These are phyloP conservation scores for Sebastes aleutianus DNA, from an alignment of 2,797 vertebrate genomes.

Conservation along the genomic window DNA sequence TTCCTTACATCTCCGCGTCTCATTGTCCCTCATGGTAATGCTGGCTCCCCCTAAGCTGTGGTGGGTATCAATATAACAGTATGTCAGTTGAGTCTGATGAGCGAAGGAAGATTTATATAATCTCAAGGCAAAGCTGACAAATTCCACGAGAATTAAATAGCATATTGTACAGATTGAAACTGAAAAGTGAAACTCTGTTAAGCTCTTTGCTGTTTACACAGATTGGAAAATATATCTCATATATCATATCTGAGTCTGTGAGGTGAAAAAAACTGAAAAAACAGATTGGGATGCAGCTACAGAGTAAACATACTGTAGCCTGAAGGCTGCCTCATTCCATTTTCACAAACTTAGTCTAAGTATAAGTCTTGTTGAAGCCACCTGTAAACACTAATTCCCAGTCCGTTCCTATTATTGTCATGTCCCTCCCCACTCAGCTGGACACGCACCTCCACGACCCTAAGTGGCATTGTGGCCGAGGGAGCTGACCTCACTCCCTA, in stretches of 20 bases:
- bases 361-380: neutral
- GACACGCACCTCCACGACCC: neutral
- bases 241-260: neutral
- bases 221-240: neutral
- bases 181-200: neutral
- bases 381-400: constrained; percentile 1
- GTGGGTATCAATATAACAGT: neutral
- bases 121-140: neutral
- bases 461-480: neutral
- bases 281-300: neutral
- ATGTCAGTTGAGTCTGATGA: neutral
- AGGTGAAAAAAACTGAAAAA: neutral
- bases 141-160: neutral
- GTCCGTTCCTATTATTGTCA: constrained; percentile 12
- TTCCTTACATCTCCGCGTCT: neutral
- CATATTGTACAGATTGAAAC: neutral
- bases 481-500: neutral
- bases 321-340: neutral
- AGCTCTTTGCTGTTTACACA: neutral
- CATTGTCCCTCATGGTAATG: neutral
- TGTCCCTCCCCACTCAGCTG: neutral
- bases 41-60: neutral
- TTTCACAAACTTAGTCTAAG: neutral
- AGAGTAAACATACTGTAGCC: neutral
- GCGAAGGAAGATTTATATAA: neutral